Evolutionary conservation across 2,113 vertebrate genomes (phyloP), one percentile per base, ranked within the genome.

Genomic region (Oreochromis niloticus): DNA sequence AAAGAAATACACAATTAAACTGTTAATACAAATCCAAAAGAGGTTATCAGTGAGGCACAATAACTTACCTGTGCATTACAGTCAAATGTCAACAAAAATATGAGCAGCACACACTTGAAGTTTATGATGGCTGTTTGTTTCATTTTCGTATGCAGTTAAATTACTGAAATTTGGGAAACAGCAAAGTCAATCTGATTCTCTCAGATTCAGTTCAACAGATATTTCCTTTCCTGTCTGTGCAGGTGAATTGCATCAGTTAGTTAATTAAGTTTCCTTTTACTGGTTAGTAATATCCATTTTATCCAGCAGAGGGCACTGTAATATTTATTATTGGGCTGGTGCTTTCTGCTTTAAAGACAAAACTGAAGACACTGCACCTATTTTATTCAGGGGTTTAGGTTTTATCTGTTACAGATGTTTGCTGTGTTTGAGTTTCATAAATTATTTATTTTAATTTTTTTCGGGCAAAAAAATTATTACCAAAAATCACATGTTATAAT

Each of bases 161-260:
- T 78, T 17, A 36, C 36, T 78, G 54, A 19, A 54, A 81, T 9
- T 24, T 61, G 10, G n/a, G 43, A 71, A 79, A 27, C 41, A 43
- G 41, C 6, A n/a, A 79, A 24, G 36, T 39, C 17, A 3, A n/a
- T 54, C 4, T 19, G 14, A 63, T 2, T 6, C 13, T 52, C 48
- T 24, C 10, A 50, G 52, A 79, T 80, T 55, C 85, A 71, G 80
- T 75, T 85, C 48, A 89, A 55, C 78, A 2, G 30, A 36, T 55
- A 32, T 5, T 82, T 39, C 54, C 16, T 46, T 54, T 55, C 41
- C 80, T 24, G 39, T 48, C n/a, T 6, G 11, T 83, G 84, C 95
- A 95, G 91, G 27, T 95, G 95, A 81, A 83, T 57, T 5, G 61
- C 84, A 93, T 95, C 88, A 91, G 3, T 1, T 1, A 32, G 66